A percentile compares a stretch with the other conserved stretches of the same genome.
These are phyloP conservation scores for Porphyrio hochstetteri DNA, from an alignment of 2,113 vertebrate species.

Conservation along the genomic window DNA sequence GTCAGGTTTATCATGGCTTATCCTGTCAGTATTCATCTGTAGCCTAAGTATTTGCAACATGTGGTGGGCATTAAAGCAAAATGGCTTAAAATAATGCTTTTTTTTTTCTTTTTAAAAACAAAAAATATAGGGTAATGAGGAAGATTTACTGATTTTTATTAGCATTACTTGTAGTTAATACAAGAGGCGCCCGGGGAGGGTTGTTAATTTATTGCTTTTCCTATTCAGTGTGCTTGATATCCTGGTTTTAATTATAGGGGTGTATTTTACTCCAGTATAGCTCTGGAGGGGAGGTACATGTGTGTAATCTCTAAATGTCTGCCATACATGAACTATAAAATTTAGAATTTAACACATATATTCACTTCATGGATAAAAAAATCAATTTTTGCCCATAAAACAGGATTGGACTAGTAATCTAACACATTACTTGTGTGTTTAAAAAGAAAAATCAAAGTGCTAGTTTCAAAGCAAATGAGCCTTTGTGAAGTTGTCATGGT, in stretches of 20 bases:
- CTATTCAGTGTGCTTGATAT: background rate
- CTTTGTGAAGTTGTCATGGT: background rate
- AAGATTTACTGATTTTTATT: background rate
- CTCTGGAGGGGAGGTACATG: background rate
- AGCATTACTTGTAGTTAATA: background rate
- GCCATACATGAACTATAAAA: background rate
- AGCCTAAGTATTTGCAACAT: background rate
- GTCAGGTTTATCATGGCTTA: background rate
- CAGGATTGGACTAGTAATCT: background rate
- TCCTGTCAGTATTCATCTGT: background rate
- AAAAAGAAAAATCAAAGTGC: background rate
- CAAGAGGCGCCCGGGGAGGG: background rate
- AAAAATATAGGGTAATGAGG: background rate
- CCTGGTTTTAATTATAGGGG: background rate
- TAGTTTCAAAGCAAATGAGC: background rate
- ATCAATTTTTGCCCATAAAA: background rate
- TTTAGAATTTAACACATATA: background rate
- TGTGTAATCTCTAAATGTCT: background rate
- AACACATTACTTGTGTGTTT: background rate
- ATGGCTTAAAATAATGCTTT: background rate
- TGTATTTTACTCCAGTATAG: fast-evolving
- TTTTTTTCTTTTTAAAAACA: background rate
- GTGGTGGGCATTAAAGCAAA: background rate
- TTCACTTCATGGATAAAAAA: background rate
- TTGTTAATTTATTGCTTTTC: background rate